Evolutionary conservation across 2,797 vertebrate genomes (phyloP).

Genomic region (Lagocephalus sceleratus): DNA sequence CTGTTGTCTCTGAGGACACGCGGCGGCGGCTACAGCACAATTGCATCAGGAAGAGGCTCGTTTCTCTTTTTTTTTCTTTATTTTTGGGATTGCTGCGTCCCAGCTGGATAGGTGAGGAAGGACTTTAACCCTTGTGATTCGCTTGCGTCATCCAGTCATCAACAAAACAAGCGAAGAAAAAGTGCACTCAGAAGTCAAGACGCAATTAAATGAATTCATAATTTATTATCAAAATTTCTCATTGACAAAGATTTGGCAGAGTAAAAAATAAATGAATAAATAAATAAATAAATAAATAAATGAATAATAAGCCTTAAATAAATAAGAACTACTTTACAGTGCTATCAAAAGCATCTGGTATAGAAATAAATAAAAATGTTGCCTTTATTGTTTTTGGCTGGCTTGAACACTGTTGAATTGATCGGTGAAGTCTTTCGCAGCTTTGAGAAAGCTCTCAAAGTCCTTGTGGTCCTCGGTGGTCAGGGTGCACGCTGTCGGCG

Average conservation of each 20-base stretch:
- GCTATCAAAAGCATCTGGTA: slow-evolving; percentile 23
- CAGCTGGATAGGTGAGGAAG: too few species aligned
- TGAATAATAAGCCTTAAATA: slow-evolving; percentile 33
- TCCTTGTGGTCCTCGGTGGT: rapidly evolving
- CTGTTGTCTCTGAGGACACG: too few species aligned
- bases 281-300: slow-evolving; percentile 42
- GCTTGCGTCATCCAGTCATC: too few species aligned
- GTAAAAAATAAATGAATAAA: slow-evolving; percentile 29
- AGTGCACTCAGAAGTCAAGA: too few species aligned
- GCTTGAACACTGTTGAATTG: rapidly evolving
- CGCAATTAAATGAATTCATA: not conserved
- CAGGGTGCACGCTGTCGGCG: not conserved
- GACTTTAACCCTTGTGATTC: too few species aligned
- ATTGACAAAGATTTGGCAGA: not conserved
- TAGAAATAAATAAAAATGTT: not conserved
- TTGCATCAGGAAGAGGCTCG: too few species aligned
- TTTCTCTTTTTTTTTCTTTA: too few species aligned
- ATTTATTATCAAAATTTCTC: slow-evolving; percentile 35
- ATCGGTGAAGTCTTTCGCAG: rapidly evolving
- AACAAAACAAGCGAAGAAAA: too few species aligned
- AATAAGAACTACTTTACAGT: slow-evolving; percentile 39
- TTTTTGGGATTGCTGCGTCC: too few species aligned
- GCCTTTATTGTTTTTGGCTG: too few species aligned
- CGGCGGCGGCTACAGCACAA: too few species aligned
- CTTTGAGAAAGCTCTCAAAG: rapidly evolving